Evolutionary conservation across 1,140 invertebrate species (phyloP).

Genomic region (Lepeophtheirus salmonis): DNA sequence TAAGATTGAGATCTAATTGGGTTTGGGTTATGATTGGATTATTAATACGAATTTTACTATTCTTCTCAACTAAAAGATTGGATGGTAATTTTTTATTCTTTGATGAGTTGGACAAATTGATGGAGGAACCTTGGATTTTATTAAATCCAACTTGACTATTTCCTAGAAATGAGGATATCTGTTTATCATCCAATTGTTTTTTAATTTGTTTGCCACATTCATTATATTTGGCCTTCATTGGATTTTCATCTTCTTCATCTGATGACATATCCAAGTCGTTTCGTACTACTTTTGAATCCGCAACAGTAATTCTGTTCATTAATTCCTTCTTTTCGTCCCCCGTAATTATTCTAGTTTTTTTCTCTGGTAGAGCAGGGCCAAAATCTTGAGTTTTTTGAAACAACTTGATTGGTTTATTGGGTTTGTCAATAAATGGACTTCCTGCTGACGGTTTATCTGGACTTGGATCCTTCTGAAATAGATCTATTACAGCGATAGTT

Average conservation of each 20-base stretch:
- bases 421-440: constrained; percentile 6
- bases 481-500: neutral
- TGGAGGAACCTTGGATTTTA: neutral
- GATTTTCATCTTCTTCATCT: constrained; percentile 5
- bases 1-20: constrained; percentile 3
- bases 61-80: constrained; percentile 7
- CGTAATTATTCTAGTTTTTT: neutral
- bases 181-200: neutral
- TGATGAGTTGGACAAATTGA: neutral
- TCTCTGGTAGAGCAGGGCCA: neutral
- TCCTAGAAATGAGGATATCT: too few relatives aligned
- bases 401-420: neutral
- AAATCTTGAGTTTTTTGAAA: constrained; percentile 6
- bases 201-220: constrained; percentile 9
- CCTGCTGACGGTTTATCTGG: neutral
- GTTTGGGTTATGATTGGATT: constrained; percentile 3
- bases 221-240: constrained; percentile 1
- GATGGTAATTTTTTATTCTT: neutral
- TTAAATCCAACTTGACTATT: neutral
- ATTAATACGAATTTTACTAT: neutral
- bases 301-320: neutral
- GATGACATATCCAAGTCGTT: neutral
- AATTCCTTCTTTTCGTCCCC: neutral
- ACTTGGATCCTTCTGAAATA: neutral
- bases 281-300: neutral